Conservation (phyloP, 2,113 vertebrate genomes). For the Dicentrarchus labrax region DNA sequence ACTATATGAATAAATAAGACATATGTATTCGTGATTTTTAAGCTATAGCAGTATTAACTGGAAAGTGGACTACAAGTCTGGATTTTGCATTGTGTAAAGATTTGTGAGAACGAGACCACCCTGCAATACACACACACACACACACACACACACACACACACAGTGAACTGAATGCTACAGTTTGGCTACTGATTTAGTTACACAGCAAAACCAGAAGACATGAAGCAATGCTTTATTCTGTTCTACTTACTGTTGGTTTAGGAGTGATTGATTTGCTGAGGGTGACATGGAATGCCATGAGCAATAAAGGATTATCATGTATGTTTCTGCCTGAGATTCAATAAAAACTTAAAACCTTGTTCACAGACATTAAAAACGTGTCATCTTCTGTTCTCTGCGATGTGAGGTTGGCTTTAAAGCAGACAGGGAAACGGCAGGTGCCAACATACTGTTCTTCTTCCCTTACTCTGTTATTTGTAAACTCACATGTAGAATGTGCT, state of each 20-base stretch:
- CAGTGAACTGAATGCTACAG: constrained; percentile 32
- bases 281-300: constrained; percentile 63
- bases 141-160: constrained; percentile 10
- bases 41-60: constrained; percentile 17
- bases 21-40: constrained; percentile 23
- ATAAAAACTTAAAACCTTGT: constrained; percentile 78
- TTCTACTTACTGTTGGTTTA: constrained; percentile 40
- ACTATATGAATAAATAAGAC: constrained; percentile 27
- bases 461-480: not conserved
- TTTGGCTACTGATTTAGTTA: constrained; percentile 44
- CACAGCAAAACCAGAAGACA: constrained; percentile 22
- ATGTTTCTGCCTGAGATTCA: constrained; percentile 83
- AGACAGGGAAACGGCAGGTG: not conserved
- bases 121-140: constrained; percentile 15
- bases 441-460: not conserved
- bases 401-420: not conserved
- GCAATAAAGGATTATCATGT: constrained; percentile 82
- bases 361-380: constrained; percentile 59
- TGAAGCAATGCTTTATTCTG: constrained; percentile 40
- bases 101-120: constrained; percentile 2
- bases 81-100: constrained; percentile 25
- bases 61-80: not conserved
- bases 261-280: constrained; percentile 39
- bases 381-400: constrained; percentile 24
- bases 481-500: not conserved